Percentiles rank a stretch among this genome's conserved stretches.
These are phyloP conservation scores for Alviniconcha marisindica DNA, from an alignment of 1,140 invertebrate species.

Conservation along the genomic window DNA sequence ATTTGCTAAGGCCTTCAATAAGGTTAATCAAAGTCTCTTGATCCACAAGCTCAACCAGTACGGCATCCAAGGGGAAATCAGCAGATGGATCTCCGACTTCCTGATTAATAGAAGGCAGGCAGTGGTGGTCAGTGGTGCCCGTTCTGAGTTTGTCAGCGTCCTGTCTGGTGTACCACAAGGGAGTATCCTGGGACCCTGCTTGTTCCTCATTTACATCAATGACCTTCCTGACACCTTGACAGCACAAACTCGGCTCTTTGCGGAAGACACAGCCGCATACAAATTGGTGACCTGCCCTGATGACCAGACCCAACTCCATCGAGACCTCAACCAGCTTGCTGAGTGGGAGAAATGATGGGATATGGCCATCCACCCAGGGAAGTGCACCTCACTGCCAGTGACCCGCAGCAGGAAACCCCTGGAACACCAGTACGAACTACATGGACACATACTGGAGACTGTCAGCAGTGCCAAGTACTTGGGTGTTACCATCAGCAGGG, in stretches of 20 bases:
- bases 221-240: neutral
- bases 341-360: neutral
- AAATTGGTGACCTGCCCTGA: neutral
- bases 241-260: neutral
- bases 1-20: conserved; percentile 40
- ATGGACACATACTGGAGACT: neutral
- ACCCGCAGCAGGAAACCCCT: neutral
- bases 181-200: neutral
- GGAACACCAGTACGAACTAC: conserved; percentile 5
- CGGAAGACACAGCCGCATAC: neutral
- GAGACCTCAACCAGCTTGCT: neutral
- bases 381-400: neutral
- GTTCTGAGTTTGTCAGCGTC: conserved; percentile 3
- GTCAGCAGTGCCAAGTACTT: conserved; percentile 19
- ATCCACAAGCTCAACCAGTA: neutral
- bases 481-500: neutral
- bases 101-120: neutral
- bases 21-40: conserved; percentile 36
- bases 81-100: conserved; percentile 42
- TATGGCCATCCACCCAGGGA: neutral
- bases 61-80: neutral
- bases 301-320: neutral
- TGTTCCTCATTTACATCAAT: neutral
- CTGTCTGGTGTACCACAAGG: conserved; percentile 13
- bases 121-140: conserved; percentile 40